Evolutionary conservation across 1,140 invertebrate species (phyloP).

Genomic region (Ips nitidus): DNA sequence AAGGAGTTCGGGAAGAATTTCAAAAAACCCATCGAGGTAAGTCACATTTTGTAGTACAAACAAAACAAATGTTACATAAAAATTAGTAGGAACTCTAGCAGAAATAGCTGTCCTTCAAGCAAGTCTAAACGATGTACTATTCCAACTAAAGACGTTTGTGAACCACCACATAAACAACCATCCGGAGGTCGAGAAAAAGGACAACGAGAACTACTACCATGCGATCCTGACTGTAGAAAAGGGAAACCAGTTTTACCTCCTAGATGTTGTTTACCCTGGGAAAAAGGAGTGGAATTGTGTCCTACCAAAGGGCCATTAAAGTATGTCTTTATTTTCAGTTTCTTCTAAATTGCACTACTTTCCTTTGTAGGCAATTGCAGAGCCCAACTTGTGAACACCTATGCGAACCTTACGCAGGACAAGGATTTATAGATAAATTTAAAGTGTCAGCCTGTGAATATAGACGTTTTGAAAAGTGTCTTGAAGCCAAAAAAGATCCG

Average conservation of each 20-base stretch:
- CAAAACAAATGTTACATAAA: no score
- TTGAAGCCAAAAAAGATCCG: conserved; percentile 6
- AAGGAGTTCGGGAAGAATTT: conserved; percentile 19
- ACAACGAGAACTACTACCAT: conserved; percentile 5
- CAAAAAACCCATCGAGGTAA: conserved; percentile 21
- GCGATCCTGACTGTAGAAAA: conserved; percentile 15
- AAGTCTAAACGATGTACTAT: not conserved
- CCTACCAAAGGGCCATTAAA: conserved; percentile 7
- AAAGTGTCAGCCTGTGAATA: conserved; percentile 25
- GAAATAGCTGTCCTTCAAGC: conserved; percentile 2
- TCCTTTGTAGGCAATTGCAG: conserved; percentile 14
- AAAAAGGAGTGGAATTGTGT: conserved; percentile 20
- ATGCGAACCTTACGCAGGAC: conserved; percentile 29
- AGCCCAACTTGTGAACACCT: conserved; percentile 21
- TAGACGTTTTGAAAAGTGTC: conserved; percentile 28
- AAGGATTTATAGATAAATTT: conserved; percentile 27
- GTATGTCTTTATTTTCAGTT: not conserved
- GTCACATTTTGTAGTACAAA: no score
- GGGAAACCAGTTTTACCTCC: conserved; percentile 10
- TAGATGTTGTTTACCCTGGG: conserved; percentile 35
- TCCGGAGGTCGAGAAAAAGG: not conserved
- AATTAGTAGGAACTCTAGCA: not conserved
- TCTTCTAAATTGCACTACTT: not conserved
- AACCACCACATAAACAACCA: not conserved
- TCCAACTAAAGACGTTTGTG: not conserved